Evolutionary conservation across 2,113 vertebrate species (phyloP).

Genomic region (Lanius ludovicianus): DNA sequence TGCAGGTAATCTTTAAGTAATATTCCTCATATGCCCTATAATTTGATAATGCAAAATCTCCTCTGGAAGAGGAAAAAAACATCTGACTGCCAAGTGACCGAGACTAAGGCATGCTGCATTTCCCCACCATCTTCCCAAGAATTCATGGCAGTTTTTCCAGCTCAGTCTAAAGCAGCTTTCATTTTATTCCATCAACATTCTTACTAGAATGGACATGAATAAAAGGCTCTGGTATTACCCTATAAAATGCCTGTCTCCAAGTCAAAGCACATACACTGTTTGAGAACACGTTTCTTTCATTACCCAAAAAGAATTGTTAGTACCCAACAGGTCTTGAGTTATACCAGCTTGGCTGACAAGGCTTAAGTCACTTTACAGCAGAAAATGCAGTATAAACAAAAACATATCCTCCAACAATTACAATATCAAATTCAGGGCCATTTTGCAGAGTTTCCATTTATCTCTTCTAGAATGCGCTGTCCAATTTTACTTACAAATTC

Average conservation of each 20-base stretch:
- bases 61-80: not conserved
- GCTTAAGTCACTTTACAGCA: not conserved
- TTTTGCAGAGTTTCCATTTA: not conserved
- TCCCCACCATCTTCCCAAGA: not conserved
- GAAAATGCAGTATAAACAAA: slow-evolving; percentile 1
- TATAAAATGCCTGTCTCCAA: slow-evolving; percentile 11
- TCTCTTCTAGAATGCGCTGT: not conserved
- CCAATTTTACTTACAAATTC: slow-evolving; percentile 17
- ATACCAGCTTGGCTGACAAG: not conserved
- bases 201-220: not conserved
- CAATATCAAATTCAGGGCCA: not conserved
- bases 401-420: not conserved
- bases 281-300: not conserved
- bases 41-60: not conserved
- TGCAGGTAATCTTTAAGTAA: not conserved
- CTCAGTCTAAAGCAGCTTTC: not conserved
- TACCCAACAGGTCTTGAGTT: slow-evolving; percentile 4
- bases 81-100: not conserved
- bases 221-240: slow-evolving; percentile 17
- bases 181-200: slow-evolving; percentile 13
- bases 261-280: not conserved
- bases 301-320: not conserved
- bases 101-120: not conserved
- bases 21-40: not conserved
- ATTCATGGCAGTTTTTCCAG: not conserved